These are phyloP conservation scores for Andrena haemorrhoa DNA, from an alignment of 2,888 invertebrate species.

Conservation along the genomic window DNA sequence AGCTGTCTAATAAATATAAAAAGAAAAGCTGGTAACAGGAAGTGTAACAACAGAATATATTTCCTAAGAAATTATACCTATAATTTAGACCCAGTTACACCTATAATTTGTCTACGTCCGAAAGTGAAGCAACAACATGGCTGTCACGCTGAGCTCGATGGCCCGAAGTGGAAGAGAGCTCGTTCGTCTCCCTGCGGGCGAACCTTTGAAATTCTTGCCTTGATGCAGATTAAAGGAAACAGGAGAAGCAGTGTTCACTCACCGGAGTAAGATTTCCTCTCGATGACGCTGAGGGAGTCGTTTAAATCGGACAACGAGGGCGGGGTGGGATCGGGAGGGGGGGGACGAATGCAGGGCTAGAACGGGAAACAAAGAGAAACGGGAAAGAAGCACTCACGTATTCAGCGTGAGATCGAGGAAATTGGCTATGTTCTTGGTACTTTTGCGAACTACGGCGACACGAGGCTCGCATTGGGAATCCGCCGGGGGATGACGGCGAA, in stretches of 20 bases:
- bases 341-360: background rate
- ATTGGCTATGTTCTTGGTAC: conserved; percentile 59
- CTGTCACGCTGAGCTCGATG: background rate
- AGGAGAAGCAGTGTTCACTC: conserved; percentile 5
- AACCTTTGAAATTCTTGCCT: background rate
- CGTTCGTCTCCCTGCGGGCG: background rate
- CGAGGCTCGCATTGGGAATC: conserved; percentile 41
- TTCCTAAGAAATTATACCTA: too few relatives aligned
- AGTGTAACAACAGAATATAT: too few relatives aligned
- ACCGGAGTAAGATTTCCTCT: conserved; percentile 22
- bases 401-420: conserved; percentile 66
- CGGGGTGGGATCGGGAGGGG: conserved; percentile 31
- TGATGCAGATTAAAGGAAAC: conserved; percentile 43
- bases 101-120: background rate
- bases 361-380: conserved; percentile 43
- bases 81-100: too few relatives aligned
- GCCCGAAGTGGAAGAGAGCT: background rate
- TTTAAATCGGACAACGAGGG: conserved; percentile 40
- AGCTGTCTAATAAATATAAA: too few relatives aligned
- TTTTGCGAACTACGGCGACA: conserved; percentile 45
- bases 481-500: conserved; percentile 4
- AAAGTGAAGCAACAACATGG: background rate
- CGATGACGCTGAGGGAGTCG: conserved; percentile 41
- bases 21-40: too few relatives aligned
- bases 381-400: conserved; percentile 59